A percentile compares a stretch with the other conserved stretches of the same genome.
These are phyloP conservation scores for Magallana angulata DNA, from an alignment of 1,140 invertebrate species.

Conservation along the genomic window DNA sequence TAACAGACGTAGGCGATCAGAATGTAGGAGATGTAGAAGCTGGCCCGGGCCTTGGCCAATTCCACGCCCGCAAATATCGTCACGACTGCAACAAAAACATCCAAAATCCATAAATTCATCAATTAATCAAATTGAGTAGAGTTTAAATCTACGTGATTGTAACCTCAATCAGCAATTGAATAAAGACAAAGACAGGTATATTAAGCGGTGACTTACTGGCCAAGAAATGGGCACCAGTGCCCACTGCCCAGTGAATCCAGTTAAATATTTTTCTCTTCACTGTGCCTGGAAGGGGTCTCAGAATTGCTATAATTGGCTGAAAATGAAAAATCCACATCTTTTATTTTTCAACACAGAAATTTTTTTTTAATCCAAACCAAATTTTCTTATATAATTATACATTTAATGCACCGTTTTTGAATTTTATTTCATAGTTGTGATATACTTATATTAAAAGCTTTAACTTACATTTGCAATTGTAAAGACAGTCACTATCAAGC, in stretches of 20 bases:
- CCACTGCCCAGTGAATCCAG: constrained; percentile 94
- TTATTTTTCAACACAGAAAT: too few relatives aligned
- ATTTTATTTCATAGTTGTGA: too few relatives aligned
- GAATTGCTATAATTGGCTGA: constrained; percentile 92
- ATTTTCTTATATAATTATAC: too few relatives aligned
- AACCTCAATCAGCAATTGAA: too few relatives aligned
- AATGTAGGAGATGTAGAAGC: constrained; percentile 72
- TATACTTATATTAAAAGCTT: too few relatives aligned
- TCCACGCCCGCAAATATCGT: constrained; percentile 94
- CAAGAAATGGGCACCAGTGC: constrained; percentile 92
- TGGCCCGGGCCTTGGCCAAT: constrained; percentile 89
- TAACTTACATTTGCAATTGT: constrained; percentile 73
- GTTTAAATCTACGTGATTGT: too few relatives aligned
- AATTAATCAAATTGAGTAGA: too few relatives aligned
- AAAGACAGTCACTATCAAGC: constrained; percentile 66
- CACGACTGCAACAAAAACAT: constrained; percentile 84
- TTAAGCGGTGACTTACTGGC: constrained; percentile 83
- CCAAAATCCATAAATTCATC: too few relatives aligned
- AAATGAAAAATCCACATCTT: constrained; percentile 74
- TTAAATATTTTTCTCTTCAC: constrained; percentile 91
- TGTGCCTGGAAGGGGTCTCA: constrained; percentile 91
- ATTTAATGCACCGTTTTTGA: too few relatives aligned
- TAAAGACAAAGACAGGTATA: too few relatives aligned
- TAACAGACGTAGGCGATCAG: constrained; percentile 50
- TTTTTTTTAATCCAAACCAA: too few relatives aligned